Base-by-base conservation (phyloP, 1,140 invertebrate species). In the Samia ricini region DNA sequence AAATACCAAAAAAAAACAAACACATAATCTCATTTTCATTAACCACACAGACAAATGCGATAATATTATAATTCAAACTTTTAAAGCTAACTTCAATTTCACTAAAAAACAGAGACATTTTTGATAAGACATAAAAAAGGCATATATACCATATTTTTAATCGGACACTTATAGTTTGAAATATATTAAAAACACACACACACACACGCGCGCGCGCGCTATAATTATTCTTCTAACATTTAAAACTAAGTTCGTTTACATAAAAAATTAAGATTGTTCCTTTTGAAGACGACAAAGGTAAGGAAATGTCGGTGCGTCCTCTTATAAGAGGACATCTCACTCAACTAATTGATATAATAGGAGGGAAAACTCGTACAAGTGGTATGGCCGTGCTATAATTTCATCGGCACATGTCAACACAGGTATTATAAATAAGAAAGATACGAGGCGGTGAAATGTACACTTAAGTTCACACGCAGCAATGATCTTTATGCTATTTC, bases 321-420 rank as follows among this genome's bases (percentile, higher is more conserved):
- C 73, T 60, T 72, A 56, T 66, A 49, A 50, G 76, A 83, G 83
- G 86, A 89, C 82, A 86, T 86, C 86, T 89, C 86, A 89, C 82
- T 89, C 86, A 89, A 89, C 86, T 89, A 88, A 89, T 89, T 89
- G 82, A 61, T 80, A 36, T 82, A 85, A 88, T 84, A 74, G 84
- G 81, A 84, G 82, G n/a, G 81, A 89, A 69, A 87, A 80, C 75
- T 76, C 76, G 74, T 79, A 85, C 81, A 74, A 72, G 69, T 68
- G 74, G 79, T 81, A 89, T 77, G 75, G 81, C 77, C 33, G n/a
- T n/a, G 71, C 83, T 69, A 85, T 86, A 81, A 84, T 85, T 86
- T 85, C 76, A 86, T 81, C 79, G 78, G 55, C 48, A 49, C 68
- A 36, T 85, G 83, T 83, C 84, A 84, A 75, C 72, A 78, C 63